Conservation (phyloP, 2,888 invertebrate species). For the Dicranocentrus wangi region DNA sequence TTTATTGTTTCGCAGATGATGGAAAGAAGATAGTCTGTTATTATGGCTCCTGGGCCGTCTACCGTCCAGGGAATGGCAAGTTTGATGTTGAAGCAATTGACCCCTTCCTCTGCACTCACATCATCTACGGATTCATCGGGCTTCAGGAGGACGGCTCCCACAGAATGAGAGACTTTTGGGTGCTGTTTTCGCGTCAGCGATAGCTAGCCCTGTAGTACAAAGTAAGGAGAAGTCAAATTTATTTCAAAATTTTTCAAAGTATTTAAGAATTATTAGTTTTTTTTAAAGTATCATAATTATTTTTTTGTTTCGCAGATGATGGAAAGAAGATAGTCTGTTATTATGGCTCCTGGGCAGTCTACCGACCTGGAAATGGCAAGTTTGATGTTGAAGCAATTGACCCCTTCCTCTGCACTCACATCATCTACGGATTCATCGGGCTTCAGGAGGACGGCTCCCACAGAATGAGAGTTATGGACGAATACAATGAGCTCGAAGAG, state of each 20-base stretch:
- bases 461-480: conserved; percentile 74
- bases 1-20: too few relatives aligned
- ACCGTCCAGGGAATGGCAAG: conserved; percentile 80
- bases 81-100: conserved; percentile 78
- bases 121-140: conserved; percentile 83
- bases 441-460: conserved; percentile 76
- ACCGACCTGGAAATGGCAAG: conserved; percentile 80
- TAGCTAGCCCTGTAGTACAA: too few relatives aligned
- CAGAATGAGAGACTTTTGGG: conserved; percentile 73
- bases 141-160: conserved; percentile 76
- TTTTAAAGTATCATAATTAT: too few relatives aligned
- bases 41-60: conserved; percentile 85
- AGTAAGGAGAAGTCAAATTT: too few relatives aligned
- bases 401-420: conserved; percentile 73
- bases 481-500: conserved; percentile 79
- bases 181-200: too few relatives aligned
- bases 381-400: conserved; percentile 78
- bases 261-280: too few relatives aligned
- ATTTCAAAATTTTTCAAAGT: too few relatives aligned
- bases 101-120: conserved; percentile 73
- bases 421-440: conserved; percentile 83
- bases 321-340: conserved; percentile 81
- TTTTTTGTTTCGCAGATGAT: too few relatives aligned
- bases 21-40: conserved; percentile 81
- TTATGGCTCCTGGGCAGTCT: conserved; percentile 85